Percentiles rank a stretch among this genome's conserved stretches.
These are phyloP conservation scores for Porites divaricata DNA, from an alignment of 92 coral and sea anemone species.

Conservation along the genomic window DNA sequence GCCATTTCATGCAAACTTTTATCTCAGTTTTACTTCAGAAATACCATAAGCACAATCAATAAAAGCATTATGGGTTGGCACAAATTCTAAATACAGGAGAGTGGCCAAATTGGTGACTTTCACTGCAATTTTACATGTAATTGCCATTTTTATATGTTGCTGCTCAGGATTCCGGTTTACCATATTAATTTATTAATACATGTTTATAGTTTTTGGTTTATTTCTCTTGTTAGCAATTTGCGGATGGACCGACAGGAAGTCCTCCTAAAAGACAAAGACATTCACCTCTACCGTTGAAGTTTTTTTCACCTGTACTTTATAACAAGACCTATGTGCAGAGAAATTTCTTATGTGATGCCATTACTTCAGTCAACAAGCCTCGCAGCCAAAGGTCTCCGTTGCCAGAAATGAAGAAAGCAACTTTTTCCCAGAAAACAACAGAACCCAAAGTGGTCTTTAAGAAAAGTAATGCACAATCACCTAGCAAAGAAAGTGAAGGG, in stretches of 20 bases:
- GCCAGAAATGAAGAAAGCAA: conserved; percentile 5
- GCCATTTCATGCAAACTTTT: no score
- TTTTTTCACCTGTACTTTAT: background rate
- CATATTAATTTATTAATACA: background rate
- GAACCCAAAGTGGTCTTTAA: conserved; percentile 7
- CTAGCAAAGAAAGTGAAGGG: background rate
- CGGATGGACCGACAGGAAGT: conserved; percentile 4
- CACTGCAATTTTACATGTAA: no score
- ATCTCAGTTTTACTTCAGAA: no score
- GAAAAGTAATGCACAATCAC: background rate
- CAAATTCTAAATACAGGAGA: no score
- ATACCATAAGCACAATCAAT: no score
- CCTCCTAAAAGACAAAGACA: conserved; percentile 10
- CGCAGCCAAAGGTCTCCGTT: background rate
- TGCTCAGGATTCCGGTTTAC: background rate
- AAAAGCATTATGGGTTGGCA: no score
- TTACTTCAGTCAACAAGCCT: conserved; percentile 21
- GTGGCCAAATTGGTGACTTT: no score
- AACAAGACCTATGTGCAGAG: background rate
- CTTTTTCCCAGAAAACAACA: background rate
- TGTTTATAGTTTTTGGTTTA: background rate
- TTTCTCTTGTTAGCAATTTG: background rate
- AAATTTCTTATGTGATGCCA: conserved; percentile 18
- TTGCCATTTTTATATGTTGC: no score
- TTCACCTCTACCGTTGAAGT: background rate